Conservation (phyloP, 2,888 invertebrate genomes). For the Drosophila infuscata region DNA sequence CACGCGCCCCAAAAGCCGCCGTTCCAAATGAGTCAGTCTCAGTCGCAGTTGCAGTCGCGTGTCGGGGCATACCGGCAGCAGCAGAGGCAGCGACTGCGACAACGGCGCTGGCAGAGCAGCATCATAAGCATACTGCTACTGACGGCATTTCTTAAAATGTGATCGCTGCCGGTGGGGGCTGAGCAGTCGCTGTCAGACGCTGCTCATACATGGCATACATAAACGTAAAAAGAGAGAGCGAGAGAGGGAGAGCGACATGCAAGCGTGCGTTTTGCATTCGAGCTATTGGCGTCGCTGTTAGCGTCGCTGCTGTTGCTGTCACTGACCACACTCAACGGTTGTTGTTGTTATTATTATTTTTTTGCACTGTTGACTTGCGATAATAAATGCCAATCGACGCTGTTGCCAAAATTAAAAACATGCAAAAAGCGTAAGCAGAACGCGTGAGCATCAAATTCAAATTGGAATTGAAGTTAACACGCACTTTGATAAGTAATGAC, state of each 20-base stretch:
- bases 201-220: constrained; percentile 16
- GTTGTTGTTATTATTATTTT: constrained; percentile 3
- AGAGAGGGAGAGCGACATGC: constrained; percentile 14
- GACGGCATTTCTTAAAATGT: constrained; percentile 34
- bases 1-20: constrained; percentile 47
- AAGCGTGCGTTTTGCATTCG: constrained; percentile 44
- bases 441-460: background rate
- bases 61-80: constrained; percentile 61
- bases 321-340: constrained; percentile 70
- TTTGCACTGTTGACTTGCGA: constrained; percentile 7
- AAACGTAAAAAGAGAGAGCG: constrained; percentile 3
- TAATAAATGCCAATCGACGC: constrained; percentile 39
- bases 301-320: constrained; percentile 39
- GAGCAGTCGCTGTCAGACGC: constrained; percentile 13
- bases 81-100: constrained; percentile 22
- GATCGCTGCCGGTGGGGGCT: constrained; percentile 16
- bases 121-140: constrained; percentile 39
- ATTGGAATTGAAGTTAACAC: constrained; percentile 17
- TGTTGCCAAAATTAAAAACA: constrained; percentile 23
- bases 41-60: constrained; percentile 58
- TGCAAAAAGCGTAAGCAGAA: constrained; percentile 14
- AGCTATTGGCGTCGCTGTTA: background rate
- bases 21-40: constrained; percentile 64
- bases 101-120: constrained; percentile 23
- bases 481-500: constrained; percentile 31